Evolutionary conservation across 2,113 vertebrate species (phyloP), one percentile per base, ranked within the genome.

Genomic region (Melospiza melodia): DNA sequence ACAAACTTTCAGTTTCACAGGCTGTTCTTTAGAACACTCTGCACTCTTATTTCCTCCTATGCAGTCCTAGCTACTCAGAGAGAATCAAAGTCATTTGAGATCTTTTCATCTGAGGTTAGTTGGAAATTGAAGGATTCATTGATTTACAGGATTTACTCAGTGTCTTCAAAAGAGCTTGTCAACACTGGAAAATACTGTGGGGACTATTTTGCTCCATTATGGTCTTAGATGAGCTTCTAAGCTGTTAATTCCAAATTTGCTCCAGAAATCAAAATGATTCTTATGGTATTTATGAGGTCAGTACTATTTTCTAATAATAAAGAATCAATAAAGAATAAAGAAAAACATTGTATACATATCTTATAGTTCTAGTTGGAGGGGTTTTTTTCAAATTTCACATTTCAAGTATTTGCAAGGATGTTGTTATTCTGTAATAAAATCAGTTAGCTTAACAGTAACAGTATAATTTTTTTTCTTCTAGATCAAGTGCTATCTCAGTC

Each of bases 401-500:
- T 23, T 68, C 58, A 78, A 15, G 13, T 87, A 66, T 20, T 90
- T 72, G 19, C 18, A 62, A 72, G 55, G 67, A 65, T 12, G 5
- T 76, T 76, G 12, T 44, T 89, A 37, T 66, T 93, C 18, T 83
- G 17, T 66, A 58, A 48, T 75, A 41, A 57, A 57, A 49, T 66
- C 12, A 27, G 9, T 79, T 87, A 39, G 18, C 28, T 83, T 81
- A 57, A 75, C 59, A 65, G 20, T 96, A 90, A 95, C 5, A 57
- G 43, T 35, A 28, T 67, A 31, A 51, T 35, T 51, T 25, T 41
- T 62, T 59, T 27, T n/a, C 44, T 89, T 51, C 35, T 95, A 99
- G 99, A 93, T 99, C 99, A n/a, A 99, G 99, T 15, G 99, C 99
- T 95, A 99, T 99, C 97, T 99, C 99, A 4, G 99, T 99, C 21